These are phyloP conservation scores for Coelopa frigida DNA, from an alignment of 1,140 invertebrate genomes.

Conservation along the genomic window DNA sequence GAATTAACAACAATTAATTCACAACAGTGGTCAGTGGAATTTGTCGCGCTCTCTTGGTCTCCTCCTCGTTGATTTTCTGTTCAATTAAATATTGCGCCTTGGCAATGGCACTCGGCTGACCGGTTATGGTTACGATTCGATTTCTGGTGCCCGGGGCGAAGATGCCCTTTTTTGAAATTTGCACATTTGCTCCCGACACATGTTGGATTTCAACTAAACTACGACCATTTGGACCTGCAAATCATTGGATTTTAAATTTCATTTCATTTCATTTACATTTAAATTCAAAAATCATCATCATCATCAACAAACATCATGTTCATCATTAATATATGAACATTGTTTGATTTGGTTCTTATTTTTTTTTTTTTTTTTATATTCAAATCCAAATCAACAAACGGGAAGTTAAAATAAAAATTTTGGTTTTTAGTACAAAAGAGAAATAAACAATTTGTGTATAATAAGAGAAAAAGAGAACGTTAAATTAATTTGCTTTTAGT, in stretches of 20 bases:
- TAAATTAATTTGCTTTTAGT: too few species aligned
- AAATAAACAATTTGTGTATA: too few species aligned
- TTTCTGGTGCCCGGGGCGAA: constrained; percentile 94
- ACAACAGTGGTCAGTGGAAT: constrained; percentile 71
- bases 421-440: too few species aligned
- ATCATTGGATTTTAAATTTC: constrained; percentile 8
- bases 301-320: too few species aligned
- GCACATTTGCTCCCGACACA: constrained; percentile 91
- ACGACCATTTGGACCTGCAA: constrained; percentile 78
- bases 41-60: constrained; percentile 84
- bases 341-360: too few species aligned
- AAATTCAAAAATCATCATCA: too few species aligned
- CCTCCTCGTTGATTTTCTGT: constrained; percentile 91
- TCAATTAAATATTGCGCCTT: constrained; percentile 92
- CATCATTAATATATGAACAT: too few species aligned
- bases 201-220: constrained; percentile 95
- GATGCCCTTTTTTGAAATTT: constrained; percentile 97
- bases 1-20: constrained; percentile 24
- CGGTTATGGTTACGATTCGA: constrained; percentile 92
- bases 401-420: too few species aligned
- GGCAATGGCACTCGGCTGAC: constrained; percentile 75
- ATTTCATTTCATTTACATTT: constrained; percentile 2
- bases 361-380: too few species aligned
- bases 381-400: too few species aligned
- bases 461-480: too few species aligned